Conservation (phyloP, 2,797 vertebrate genomes). For the Danio kyathit region DNA sequence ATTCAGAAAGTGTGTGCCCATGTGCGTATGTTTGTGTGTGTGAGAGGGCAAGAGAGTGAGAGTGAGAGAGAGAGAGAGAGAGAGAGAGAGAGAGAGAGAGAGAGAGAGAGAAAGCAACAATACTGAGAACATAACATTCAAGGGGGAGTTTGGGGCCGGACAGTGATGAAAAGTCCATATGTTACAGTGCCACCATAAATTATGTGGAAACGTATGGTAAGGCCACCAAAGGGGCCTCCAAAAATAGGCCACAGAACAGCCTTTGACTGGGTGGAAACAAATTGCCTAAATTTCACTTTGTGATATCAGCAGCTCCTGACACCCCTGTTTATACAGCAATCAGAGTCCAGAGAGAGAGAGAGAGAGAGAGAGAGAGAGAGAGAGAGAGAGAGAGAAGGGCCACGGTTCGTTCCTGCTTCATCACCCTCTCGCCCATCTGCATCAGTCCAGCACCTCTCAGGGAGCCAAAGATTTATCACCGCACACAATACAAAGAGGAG, state of each 20-base stretch:
- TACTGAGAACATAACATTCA: conserved; percentile 70
- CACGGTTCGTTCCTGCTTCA: conserved; percentile 49
- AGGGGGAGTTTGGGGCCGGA: conserved; percentile 86
- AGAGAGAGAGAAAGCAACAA: conserved; percentile 19
- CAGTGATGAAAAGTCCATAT: conserved; percentile 98
- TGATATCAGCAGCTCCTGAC: conserved; percentile 85
- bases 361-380: background rate
- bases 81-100: background rate
- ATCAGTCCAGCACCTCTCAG: conserved; percentile 43
- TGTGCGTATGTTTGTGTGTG: no score
- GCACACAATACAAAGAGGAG: conserved; percentile 73
- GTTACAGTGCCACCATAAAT: conserved; percentile 94
- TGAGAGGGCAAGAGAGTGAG: background rate
- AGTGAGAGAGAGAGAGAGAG: background rate
- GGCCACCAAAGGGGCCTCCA: conserved; percentile 89
- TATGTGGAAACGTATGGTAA: conserved; percentile 89
- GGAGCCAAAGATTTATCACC: conserved; percentile 78
- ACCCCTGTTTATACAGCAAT: conserved; percentile 80
- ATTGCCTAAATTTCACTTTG: conserved; percentile 87
- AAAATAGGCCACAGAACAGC: conserved; percentile 87
- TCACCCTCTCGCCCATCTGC: conserved; percentile 59
- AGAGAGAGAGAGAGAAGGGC: conserved; percentile 20
- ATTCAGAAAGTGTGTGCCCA: no score
- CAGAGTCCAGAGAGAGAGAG: conserved; percentile 67
- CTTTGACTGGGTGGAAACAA: conserved; percentile 87